Base-by-base conservation (phyloP, 2,888 invertebrate species). In the Spodoptera littoralis region DNA sequence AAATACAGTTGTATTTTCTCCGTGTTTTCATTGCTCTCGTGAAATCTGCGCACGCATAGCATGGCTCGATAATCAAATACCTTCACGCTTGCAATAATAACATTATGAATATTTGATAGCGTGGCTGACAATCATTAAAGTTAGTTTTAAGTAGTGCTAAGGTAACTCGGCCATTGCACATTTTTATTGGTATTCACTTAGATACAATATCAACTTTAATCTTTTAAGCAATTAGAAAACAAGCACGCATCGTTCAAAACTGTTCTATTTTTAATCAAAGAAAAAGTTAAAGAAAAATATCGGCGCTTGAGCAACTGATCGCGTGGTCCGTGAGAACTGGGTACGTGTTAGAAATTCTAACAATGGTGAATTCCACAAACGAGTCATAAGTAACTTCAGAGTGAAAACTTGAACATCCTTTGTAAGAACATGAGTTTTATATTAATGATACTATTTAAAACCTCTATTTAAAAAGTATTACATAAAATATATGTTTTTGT, bases 271-370 rank as follows among this genome's bases (percentile, higher is more conserved):
- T 18, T 75, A 74, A 58, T 18, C 18, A 74, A 76, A 80, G 77
- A 80, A 80, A 82, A 81, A 74, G 73, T 68, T 64, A 68, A 75
- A 80, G 73, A 79, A 81, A 36, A 82, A 81, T 85, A 80, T 83
- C 56, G 58, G 61, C 11, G 60, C 76, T 90, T 85, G 77, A 83
- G 82, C 82, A 87, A 87, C 77, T 71, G 60, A 65, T 70, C 65
- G 71, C 77, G 65, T 73, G 74, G 66, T 62, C 77, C 90, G 93
- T 93, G 94, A 85, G 94, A 94, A 93, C 87, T 80, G 71, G 77
- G 86, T 89, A 93, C 94, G 93, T 93, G 93, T 84, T 84, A 84
- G 84, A 88, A 91, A 90, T 93, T 75, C 83, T 81, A 88, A 88
- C 87, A 90, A 90, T 90, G 61, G 82, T 76, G 61, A 77, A 83